Conservation (phyloP, 1,140 invertebrate species). For the Saccostrea cuccullata region DNA sequence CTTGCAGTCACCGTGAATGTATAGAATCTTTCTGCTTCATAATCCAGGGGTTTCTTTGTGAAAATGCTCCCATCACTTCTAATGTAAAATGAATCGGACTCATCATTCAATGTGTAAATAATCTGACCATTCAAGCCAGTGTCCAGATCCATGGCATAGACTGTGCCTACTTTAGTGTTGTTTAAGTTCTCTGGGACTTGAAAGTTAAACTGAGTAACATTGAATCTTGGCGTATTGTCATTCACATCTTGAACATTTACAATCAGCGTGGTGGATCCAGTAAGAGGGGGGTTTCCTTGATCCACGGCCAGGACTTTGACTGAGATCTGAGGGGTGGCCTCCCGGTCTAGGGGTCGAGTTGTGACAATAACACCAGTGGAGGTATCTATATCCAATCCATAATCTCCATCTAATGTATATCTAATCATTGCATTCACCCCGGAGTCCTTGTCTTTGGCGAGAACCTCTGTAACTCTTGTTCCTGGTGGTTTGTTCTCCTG, state of each 20-base stretch:
- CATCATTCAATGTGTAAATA: constrained; percentile 78
- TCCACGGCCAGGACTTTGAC: constrained; percentile 95
- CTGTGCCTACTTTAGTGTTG: constrained; percentile 88
- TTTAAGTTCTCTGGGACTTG: constrained; percentile 76
- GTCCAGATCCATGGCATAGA: constrained; percentile 92
- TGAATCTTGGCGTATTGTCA: constrained; percentile 93
- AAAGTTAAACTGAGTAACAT: constrained; percentile 77
- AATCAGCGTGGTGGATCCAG: constrained; percentile 90
- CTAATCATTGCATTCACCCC: constrained; percentile 94
- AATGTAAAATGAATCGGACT: constrained; percentile 59
- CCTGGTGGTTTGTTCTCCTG: constrained; percentile 95
- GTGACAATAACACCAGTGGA: constrained; percentile 93
- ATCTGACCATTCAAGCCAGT: constrained; percentile 85
- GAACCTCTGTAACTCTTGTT: constrained; percentile 92
- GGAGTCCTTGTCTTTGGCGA: constrained; percentile 95
- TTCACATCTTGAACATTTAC: constrained; percentile 95
- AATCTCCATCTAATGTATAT: constrained; percentile 86
- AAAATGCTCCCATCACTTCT: constrained; percentile 45
- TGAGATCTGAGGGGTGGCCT: constrained; percentile 91
- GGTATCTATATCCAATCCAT: constrained; percentile 89
- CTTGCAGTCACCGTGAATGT: constrained; percentile 79
- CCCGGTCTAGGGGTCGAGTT: constrained; percentile 90
- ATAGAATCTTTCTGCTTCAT: constrained; percentile 59
- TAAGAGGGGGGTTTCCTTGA: constrained; percentile 89
- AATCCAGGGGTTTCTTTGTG: constrained; percentile 46